A percentile compares a stretch with the other conserved stretches of the same genome.
Evolutionary conservation across 1,140 invertebrate species (phyloP).

Genomic region (Sesamia nonagrioides): DNA sequence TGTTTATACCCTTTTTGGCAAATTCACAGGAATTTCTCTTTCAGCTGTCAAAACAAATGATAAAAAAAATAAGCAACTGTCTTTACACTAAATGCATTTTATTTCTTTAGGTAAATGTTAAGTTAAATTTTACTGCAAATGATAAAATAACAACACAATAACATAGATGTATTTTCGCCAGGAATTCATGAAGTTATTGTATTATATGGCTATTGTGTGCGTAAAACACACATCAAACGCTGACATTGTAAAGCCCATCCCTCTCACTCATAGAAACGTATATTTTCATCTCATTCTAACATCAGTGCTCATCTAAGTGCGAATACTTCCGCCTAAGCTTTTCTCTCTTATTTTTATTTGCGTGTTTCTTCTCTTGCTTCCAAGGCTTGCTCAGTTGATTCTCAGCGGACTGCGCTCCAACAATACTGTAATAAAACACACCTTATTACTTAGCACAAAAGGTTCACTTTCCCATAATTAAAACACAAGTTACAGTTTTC

Average conservation of each 20-base stretch:
- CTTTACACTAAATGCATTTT: conserved; percentile 35
- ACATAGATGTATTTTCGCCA: no score
- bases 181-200: no score
- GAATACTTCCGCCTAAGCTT: conserved; percentile 94
- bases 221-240: no score
- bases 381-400: conserved; percentile 91
- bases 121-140: not conserved
- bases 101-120: conserved; percentile 6
- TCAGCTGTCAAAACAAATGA: conserved; percentile 18
- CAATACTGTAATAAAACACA: conserved; percentile 66
- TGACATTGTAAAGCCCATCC: no score
- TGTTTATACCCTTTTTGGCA: conserved; percentile 17
- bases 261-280: conserved; percentile 16
- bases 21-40: conserved; percentile 15
- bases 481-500: not conserved
- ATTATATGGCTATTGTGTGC: no score
- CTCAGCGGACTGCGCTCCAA: conserved; percentile 67
- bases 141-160: not conserved
- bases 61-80: not conserved
- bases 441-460: conserved; percentile 32
- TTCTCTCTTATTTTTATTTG: conserved; percentile 94
- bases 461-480: not conserved
- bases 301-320: conserved; percentile 92
- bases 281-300: conserved; percentile 6
- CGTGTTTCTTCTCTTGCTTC: conserved; percentile 93